phyloP scores from a whole-genome alignment of 2,888 invertebrate species.

The Psylliodes chrysocephalus region DNA sequence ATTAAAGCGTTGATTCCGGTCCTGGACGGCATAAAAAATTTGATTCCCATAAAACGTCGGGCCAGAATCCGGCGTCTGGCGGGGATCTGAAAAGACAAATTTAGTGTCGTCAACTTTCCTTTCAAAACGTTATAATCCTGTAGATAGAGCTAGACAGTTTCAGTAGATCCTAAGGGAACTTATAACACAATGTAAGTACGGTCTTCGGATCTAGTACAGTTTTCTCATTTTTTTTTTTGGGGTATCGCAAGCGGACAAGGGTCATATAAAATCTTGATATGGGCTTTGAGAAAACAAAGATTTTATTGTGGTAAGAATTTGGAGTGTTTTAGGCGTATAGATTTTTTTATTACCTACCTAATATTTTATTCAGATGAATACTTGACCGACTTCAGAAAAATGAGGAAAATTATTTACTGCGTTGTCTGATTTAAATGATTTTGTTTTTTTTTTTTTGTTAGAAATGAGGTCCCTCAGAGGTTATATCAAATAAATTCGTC shows the following conservation, averaged over 20 bases:
- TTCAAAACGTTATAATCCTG: slow-evolving; percentile 7
- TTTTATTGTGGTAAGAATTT: too few species aligned
- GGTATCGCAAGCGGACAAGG: slow-evolving; percentile 10
- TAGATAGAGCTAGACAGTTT: slow-evolving; percentile 26
- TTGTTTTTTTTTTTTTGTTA: too few species aligned
- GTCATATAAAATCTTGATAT: background rate
- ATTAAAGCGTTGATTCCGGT: too few species aligned
- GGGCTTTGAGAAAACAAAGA: too few species aligned
- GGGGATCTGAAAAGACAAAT: background rate
- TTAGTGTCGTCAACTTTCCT: slow-evolving; percentile 21
- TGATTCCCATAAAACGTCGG: background rate
- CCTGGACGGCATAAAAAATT: background rate
- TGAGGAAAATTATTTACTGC: too few species aligned
- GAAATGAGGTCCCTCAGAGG: too few species aligned
- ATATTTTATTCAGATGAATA: too few species aligned
- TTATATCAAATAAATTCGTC: too few species aligned
- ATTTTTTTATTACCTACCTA: too few species aligned
- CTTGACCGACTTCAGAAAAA: too few species aligned
- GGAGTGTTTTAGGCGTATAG: too few species aligned
- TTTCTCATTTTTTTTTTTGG: slow-evolving; percentile 6
- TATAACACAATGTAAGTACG: slow-evolving; percentile 37
- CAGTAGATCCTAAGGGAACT: slow-evolving; percentile 31
- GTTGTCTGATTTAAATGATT: too few species aligned
- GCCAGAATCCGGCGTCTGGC: background rate
- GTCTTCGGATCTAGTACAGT: slow-evolving; percentile 19